Evolutionary conservation across 2,797 vertebrate species (phyloP), one percentile per base, ranked within the genome.

Genomic region (Phoebastria nigripes): DNA sequence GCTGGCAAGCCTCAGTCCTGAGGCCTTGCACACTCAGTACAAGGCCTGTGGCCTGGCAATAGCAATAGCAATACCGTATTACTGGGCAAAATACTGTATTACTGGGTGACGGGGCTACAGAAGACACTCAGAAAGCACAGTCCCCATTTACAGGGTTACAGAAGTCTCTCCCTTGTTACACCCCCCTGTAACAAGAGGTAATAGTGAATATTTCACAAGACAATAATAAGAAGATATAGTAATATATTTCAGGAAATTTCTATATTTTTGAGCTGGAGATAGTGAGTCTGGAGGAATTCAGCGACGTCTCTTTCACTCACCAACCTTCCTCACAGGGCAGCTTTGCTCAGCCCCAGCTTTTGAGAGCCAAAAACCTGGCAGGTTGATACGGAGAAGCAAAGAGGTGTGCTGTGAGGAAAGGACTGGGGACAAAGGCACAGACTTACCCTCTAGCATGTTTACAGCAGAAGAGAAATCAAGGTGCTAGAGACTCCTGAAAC

Each of bases 21-120:
- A 16, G 47, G 37, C 29, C 14, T 37, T 37, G 26, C 22, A 58
- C 20, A 17, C 44, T 13, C 44, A 39, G 28, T 31, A 29, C n/a
- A 28, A 22, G 35, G 29, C 22, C 31, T 8, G 14, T 35, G 25
- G 42, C 35, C 24, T 8, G 7, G 15, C 15, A 31, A 13, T 5
- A 44, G 28, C 33, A 39, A 9, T 9, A 88, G 12, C 31, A 42
- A 3, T 37, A 33, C 16, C 1, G 1, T 35, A 16, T 41, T 37
- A 44, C 21, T 44, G 47, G 33, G n/a, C 3, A 0, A 49, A 72
- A n/a, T 49, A 41, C 22, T 1, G 0, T 28, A 22, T 69, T 31
- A 24, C 18, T 61, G 52, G 47, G 41, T 2, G 4, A 14, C 35
- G 28, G n/a, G 17, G 28, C n/a, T 73, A 28, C 35, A 59, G 67